A percentile compares a stretch with the other conserved stretches of the same genome.
Conservation (phyloP, 2,113 vertebrate species). For the Strix uralensis region DNA sequence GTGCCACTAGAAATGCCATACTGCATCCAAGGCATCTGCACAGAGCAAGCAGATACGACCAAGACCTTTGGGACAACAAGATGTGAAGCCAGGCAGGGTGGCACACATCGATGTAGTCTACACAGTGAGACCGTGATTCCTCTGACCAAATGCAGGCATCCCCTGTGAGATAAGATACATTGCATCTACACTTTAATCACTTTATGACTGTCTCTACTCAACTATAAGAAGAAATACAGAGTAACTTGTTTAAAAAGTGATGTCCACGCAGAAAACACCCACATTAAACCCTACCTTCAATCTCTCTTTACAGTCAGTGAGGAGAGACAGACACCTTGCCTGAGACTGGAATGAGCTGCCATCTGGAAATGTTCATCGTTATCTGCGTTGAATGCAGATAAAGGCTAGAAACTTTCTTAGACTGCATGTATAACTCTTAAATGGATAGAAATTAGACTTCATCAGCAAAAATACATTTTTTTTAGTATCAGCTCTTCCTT, state of each 20-base stretch:
- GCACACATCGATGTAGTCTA: accelerated
- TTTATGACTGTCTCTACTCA: background rate
- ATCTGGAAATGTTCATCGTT: background rate
- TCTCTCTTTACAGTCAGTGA: background rate
- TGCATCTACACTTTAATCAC: background rate
- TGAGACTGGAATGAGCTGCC: background rate
- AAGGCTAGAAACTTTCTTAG: background rate
- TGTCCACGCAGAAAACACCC: background rate
- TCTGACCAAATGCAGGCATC: background rate
- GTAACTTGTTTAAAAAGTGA: background rate
- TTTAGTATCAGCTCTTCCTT: background rate
- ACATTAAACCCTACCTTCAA: background rate
- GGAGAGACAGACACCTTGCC: background rate
- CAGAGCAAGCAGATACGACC: background rate
- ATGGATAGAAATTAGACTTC: background rate
- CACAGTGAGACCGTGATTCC: background rate
- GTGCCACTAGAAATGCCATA: background rate
- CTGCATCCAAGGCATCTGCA: background rate
- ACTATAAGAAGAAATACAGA: background rate
- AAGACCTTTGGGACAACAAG: background rate
- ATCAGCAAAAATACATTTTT: background rate
- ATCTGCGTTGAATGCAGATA: background rate
- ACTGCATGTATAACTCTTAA: background rate
- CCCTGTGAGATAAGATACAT: background rate
- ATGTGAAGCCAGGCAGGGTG: background rate